Evolutionary conservation across 2,797 vertebrate genomes (phyloP).

Genomic region (Aplochiton taeniatus): DNA sequence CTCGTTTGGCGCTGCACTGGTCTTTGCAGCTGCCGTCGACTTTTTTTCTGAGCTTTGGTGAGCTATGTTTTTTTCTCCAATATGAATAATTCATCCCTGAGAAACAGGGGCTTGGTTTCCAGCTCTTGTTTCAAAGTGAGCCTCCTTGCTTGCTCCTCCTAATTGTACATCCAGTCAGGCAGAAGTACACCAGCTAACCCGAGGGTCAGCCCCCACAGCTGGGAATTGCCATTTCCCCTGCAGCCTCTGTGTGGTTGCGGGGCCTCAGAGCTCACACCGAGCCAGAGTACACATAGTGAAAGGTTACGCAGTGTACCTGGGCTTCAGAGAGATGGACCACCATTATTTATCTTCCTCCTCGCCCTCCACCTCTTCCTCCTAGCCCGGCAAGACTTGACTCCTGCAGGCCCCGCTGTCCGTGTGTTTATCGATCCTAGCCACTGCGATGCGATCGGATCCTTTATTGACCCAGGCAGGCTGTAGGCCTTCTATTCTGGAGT

Average conservation of each 20-base stretch:
- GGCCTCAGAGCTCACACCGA: constrained; percentile 33
- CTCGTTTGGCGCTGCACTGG: constrained; percentile 50
- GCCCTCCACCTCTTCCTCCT: background rate
- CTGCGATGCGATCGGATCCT: constrained; percentile 13
- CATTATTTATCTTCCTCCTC: constrained; percentile 53
- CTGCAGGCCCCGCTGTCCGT: constrained; percentile 45
- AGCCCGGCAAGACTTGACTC: constrained; percentile 38
- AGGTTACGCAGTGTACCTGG: constrained; percentile 60
- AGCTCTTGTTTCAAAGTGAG: constrained; percentile 70
- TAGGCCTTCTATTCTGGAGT: constrained; percentile 60
- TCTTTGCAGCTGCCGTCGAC: constrained; percentile 60
- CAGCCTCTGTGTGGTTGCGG: constrained; percentile 40
- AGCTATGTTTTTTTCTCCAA: constrained; percentile 66
- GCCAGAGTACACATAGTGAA: constrained; percentile 51
- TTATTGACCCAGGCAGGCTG: constrained; percentile 59
- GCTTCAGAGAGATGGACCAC: constrained; percentile 60
- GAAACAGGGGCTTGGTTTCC: constrained; percentile 59
- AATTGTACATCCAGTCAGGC: constrained; percentile 78
- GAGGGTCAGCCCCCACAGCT: constrained; percentile 68
- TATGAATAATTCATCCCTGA: constrained; percentile 78
- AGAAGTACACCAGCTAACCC: constrained; percentile 72
- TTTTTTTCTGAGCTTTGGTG: constrained; percentile 67
- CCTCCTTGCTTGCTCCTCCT: constrained; percentile 70
- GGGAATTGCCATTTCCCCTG: constrained; percentile 62
- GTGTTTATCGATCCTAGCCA: constrained; percentile 61